phyloP scores from a whole-genome alignment of 2,113 vertebrate species.

The Lethenteron camtschaticum region DNA sequence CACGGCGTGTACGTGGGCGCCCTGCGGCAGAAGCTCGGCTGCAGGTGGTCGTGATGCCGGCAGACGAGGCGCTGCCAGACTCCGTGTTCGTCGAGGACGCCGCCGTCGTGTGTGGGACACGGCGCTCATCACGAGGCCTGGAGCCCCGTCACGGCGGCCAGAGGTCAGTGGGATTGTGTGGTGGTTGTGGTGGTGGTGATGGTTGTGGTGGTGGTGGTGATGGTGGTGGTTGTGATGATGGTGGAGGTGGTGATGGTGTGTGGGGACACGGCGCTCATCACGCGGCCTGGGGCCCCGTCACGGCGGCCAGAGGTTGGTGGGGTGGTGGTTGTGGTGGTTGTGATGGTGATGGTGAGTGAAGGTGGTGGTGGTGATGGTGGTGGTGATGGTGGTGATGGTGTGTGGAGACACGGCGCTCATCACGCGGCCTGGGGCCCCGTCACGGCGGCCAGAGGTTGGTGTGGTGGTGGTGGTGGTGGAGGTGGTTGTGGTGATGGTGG shows the following conservation, averaged over 20 bases:
- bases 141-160: conserved; percentile 47
- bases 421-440: conserved; percentile 51
- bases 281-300: too few species aligned
- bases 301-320: too few species aligned
- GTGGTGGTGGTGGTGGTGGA: too few species aligned
- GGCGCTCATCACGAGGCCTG: conserved; percentile 59
- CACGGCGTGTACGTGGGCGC: conserved; percentile 39
- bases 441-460: conserved; percentile 54
- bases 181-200: too few species aligned
- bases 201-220: too few species aligned
- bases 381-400: conserved; percentile 65
- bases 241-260: too few species aligned
- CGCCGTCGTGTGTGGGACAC: conserved; percentile 71
- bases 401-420: conserved; percentile 72
- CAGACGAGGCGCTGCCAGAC: conserved; percentile 59
- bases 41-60: conserved; percentile 53
- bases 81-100: conserved; percentile 82
- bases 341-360: too few species aligned
- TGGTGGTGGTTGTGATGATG: too few species aligned
- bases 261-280: too few species aligned
- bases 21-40: conserved; percentile 44
- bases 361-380: conserved; percentile 33
- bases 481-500: too few species aligned
- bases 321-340: too few species aligned
- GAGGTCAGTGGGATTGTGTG: conserved; percentile 50